Percentiles rank a stretch among this genome's conserved stretches.
phyloP scores from a whole-genome alignment of 2,797 vertebrate genomes.

The Oophaga sylvatica region DNA sequence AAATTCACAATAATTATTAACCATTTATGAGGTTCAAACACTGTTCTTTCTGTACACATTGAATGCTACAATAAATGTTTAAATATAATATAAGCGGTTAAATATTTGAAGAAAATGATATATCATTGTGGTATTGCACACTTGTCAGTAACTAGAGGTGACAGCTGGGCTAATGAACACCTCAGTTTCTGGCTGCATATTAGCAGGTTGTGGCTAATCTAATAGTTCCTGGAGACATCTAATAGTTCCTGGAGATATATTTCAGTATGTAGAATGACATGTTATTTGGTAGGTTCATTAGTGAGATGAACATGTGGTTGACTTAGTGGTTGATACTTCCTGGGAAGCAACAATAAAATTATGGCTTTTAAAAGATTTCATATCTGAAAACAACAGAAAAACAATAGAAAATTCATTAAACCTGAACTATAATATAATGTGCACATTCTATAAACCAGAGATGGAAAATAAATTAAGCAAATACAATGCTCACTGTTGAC shows the following conservation, averaged over 20 bases:
- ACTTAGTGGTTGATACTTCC: slow-evolving; percentile 33
- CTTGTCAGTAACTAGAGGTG: background rate
- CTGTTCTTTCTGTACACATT: too few species aligned
- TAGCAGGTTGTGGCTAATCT: slow-evolving; percentile 29
- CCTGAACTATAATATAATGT: background rate
- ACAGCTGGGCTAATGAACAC: background rate
- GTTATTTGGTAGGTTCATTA: slow-evolving; percentile 34
- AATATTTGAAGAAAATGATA: background rate
- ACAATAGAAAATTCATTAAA: slow-evolving; percentile 2
- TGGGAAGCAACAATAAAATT: slow-evolving; percentile 28
- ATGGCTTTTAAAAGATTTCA: slow-evolving; percentile 38
- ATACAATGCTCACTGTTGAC: background rate
- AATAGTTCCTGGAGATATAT: slow-evolving; percentile 43
- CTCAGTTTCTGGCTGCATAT: slow-evolving; percentile 5
- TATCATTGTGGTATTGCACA: background rate
- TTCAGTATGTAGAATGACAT: slow-evolving; percentile 21
- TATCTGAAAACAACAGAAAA: slow-evolving; percentile 40
- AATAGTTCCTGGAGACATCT: slow-evolving; percentile 43
- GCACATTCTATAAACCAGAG: background rate
- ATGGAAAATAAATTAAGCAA: slow-evolving; percentile 8
- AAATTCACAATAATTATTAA: background rate
- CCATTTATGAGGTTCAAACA: background rate
- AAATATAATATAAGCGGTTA: background rate
- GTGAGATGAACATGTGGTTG: slow-evolving; percentile 50
- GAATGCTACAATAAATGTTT: background rate